Evolutionary conservation across 1,140 invertebrate species (phyloP).

Genomic region (Diabrotica virgifera): DNA sequence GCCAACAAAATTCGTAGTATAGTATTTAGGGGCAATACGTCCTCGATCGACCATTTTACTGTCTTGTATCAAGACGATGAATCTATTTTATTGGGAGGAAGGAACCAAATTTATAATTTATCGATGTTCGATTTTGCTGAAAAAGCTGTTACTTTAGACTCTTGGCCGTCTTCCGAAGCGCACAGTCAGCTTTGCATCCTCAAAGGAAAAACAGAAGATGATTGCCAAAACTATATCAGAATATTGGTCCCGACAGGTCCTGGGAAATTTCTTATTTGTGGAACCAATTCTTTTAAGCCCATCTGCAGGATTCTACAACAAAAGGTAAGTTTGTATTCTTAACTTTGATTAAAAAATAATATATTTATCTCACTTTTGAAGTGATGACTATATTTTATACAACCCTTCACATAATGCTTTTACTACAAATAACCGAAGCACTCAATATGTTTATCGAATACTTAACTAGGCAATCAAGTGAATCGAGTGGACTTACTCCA

Average conservation of each 20-base stretch:
- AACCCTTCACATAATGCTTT: no score
- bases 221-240: conserved; percentile 95
- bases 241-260: conserved; percentile 72
- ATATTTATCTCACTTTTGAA: not conserved
- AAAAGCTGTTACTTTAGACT: conserved; percentile 53
- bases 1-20: conserved; percentile 39
- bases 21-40: conserved; percentile 42
- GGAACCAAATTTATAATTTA: conserved; percentile 79
- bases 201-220: conserved; percentile 85
- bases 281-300: conserved; percentile 96
- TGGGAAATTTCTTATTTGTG: conserved; percentile 83
- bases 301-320: conserved; percentile 76
- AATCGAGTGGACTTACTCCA: no score
- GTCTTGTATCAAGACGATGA: conserved; percentile 54
- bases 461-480: no score
- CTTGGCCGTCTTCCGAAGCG: conserved; percentile 79
- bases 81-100: conserved; percentile 54
- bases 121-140: conserved; percentile 69
- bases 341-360: not conserved
- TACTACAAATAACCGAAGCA: no score
- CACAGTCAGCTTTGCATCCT: conserved; percentile 81
- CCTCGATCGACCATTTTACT: conserved; percentile 51
- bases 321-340: conserved; percentile 50
- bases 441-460: no score
- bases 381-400: no score